Evolutionary conservation across 2,113 vertebrate species (phyloP).

Genomic region (Gasterosteus aculeatus): DNA sequence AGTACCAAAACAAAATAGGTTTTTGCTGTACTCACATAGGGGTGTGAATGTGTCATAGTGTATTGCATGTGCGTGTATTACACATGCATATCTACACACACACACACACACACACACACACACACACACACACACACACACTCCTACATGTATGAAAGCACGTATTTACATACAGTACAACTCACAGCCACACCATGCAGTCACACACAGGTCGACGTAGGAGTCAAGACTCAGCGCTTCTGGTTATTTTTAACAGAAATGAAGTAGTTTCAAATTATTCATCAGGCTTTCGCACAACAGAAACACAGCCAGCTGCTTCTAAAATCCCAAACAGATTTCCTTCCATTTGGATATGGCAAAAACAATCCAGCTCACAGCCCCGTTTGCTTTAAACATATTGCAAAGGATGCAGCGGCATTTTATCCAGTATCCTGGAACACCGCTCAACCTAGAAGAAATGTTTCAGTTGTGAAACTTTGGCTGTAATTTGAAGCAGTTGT

Average conservation of each 20-base stretch:
- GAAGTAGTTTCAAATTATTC: not conserved
- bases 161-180: conserved; percentile 71
- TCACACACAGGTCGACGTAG: conserved; percentile 49
- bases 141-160: conserved; percentile 63
- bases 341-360: not conserved
- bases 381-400: conserved; percentile 22
- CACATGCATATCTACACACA: conserved; percentile 47
- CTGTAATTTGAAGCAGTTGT: conserved; percentile 21
- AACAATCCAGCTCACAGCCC: conserved; percentile 10
- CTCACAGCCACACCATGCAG: conserved; percentile 69
- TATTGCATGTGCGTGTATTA: conserved; percentile 66
- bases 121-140: conserved; percentile 11
- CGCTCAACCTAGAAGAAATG: conserved; percentile 22
- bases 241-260: conserved; percentile 33
- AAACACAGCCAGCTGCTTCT: conserved; percentile 52
- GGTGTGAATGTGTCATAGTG: conserved; percentile 62
- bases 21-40: conserved; percentile 61
- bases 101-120: conserved; percentile 28
- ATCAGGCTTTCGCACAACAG: conserved; percentile 15
- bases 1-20: conserved; percentile 73
- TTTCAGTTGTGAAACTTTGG: not conserved
- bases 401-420: conserved; percentile 19
- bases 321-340: conserved; percentile 22
- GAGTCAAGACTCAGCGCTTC: conserved; percentile 47
- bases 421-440: not conserved